A percentile compares a stretch with the other conserved stretches of the same genome.
These are phyloP conservation scores for Sphinx pinastri DNA, from an alignment of 2,888 invertebrate genomes.

Conservation along the genomic window DNA sequence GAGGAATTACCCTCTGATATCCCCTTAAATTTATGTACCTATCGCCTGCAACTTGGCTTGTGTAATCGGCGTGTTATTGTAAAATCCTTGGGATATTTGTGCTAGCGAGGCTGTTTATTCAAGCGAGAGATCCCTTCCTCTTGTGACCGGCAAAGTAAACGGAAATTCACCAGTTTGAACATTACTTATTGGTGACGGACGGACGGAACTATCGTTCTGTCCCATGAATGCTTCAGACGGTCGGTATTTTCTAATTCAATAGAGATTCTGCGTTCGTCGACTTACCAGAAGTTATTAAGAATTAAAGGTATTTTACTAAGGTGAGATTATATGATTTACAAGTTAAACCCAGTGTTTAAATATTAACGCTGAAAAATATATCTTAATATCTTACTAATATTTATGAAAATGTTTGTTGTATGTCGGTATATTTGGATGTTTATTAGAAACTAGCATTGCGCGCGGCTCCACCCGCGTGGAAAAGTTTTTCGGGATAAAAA, in stretches of 20 bases:
- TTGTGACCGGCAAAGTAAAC: conserved; percentile 59
- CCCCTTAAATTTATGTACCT: neutral
- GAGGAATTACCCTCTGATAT: neutral
- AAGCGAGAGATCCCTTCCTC: conserved; percentile 56
- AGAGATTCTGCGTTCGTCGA: too few relatives aligned
- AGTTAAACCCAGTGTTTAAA: too few relatives aligned
- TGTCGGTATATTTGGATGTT: too few relatives aligned
- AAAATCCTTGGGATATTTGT: conserved; percentile 24
- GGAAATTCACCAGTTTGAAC: conserved; percentile 54
- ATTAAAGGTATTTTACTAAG: too few relatives aligned
- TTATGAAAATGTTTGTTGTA: too few relatives aligned
- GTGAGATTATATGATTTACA: too few relatives aligned
- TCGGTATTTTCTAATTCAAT: conserved; percentile 13
- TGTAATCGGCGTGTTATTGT: conserved; percentile 23
- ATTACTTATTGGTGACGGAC: conserved; percentile 49
- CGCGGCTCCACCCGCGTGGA: too few relatives aligned
- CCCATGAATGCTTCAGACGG: conserved; percentile 49
- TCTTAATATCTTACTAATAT: too few relatives aligned
- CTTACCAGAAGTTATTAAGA: too few relatives aligned
- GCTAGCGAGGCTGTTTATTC: conserved; percentile 53
- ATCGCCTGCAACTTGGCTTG: conserved; percentile 2
- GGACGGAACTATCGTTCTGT: conserved; percentile 43
- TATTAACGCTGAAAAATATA: too few relatives aligned
- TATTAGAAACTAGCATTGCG: too few relatives aligned
- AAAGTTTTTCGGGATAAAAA: too few relatives aligned